Percentiles rank a stretch among this genome's conserved stretches.
phyloP scores from a whole-genome alignment of 2,888 invertebrate species.

The Vanessa cardui region DNA sequence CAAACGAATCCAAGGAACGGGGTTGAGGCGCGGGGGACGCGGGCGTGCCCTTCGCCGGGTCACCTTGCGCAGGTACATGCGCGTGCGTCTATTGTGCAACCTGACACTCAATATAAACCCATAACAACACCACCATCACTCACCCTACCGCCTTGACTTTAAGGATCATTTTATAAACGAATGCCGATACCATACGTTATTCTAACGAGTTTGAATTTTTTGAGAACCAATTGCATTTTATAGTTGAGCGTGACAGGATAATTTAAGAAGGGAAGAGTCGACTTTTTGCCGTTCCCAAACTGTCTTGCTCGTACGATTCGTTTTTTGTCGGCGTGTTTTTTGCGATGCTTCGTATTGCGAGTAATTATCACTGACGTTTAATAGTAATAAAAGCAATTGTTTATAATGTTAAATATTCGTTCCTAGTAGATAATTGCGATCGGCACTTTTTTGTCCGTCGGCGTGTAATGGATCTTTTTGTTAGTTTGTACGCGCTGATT shows the following conservation, averaged over 20 bases:
- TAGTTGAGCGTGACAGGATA: conserved; percentile 82
- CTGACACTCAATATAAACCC: conserved; percentile 59
- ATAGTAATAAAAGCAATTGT: conserved; percentile 68
- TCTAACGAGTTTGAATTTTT: conserved; percentile 74
- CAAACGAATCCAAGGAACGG: conserved; percentile 60
- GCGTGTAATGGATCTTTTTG: conserved; percentile 51
- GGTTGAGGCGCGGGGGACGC: conserved; percentile 56
- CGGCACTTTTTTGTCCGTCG: conserved; percentile 49
- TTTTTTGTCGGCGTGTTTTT: conserved; percentile 59
- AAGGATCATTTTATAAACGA: conserved; percentile 13
- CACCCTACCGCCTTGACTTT: conserved; percentile 31
- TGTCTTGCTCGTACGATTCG: conserved; percentile 65
- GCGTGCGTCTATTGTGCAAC: conserved; percentile 79
- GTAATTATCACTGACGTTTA: conserved; percentile 60
- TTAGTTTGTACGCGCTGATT: conserved; percentile 38
- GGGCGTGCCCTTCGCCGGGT: conserved; percentile 79
- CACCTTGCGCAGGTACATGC: conserved; percentile 79
- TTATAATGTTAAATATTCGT: conserved; percentile 51
- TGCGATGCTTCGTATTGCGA: conserved; percentile 43
- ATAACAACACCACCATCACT: conserved; percentile 35
- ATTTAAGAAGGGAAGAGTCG: conserved; percentile 74
- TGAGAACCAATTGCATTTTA: conserved; percentile 80
- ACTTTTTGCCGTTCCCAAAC: conserved; percentile 48
- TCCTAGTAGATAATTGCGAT: conserved; percentile 64
- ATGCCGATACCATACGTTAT: conserved; percentile 48